Base-by-base conservation (phyloP, 1,140 invertebrate genomes). In the Dufourea novaeangliae region DNA sequence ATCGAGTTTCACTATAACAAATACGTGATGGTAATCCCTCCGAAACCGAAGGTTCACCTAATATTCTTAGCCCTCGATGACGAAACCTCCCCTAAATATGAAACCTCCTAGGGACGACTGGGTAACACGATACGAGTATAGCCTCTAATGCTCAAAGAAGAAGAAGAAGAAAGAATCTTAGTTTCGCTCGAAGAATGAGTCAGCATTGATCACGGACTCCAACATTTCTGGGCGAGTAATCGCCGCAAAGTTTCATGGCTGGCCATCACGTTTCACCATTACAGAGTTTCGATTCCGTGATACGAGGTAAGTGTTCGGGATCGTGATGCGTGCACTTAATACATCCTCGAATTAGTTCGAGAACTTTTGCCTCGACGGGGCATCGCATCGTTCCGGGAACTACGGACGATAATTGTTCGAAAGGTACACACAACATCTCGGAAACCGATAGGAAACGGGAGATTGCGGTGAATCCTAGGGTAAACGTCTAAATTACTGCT, bases 301-400 rank as follows among this genome's bases (percentile, higher is more conserved):
- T 68, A 75, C 68, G 52, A 20, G 50, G 20, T 67, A 75, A 67
- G 62, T 32, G 50, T 27, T 67, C n/a, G 25, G 1, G 14, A 37
- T 10, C 69, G 37, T 32, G 44, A 54, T 73, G 61, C 70, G 61
- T 64, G 61, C 70, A 39, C 32, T 73, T 63, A 73, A 64, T 64
- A 64, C 57, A 59, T 39, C 46, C 61, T 20, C 46, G 70, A 64
- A 64, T 50, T 73, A 64, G 59, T 52, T 64, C 14, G 29, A 52
- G 54, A 52, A 41, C 32, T 39, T 64, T 63, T 54, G 27, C 22
- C 61, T 32, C 25, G 10, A n/a, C 6, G 27, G 32, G n/a, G n/a
- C n/a, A n/a, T n/a, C n/a, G n/a, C 32, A 52, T 39, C 44, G 29
- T 73, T 73, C 59, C 11, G 7, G 25, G 61, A 64, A 73, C n/a